Evolutionary conservation across 2,888 invertebrate genomes (phyloP), one percentile per base, ranked within the genome.

Genomic region (Diarsia dahlii): DNA sequence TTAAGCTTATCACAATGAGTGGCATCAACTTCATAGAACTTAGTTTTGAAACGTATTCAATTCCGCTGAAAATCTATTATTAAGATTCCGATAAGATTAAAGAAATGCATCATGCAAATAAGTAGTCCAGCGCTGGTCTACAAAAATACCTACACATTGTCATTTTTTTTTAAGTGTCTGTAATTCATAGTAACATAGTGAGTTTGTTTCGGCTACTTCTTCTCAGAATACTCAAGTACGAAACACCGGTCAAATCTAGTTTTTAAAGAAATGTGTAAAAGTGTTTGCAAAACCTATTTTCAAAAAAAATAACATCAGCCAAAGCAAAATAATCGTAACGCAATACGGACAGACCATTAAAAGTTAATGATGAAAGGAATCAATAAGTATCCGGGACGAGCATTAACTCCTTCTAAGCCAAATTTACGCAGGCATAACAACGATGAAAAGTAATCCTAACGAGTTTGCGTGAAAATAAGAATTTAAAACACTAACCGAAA

Each of bases 291-390:
- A 39, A 39, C 39, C 39, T 39, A 39, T 39, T 39, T 8, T 0
- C 39, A 39, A 39, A 39, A 8, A 8, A 1, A 39, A 39, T 8
- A 39, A 8, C 8, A 39, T 39, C 6, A 58, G n/a, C n/a, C n/a
- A 68, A 71, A 71, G 71, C 39, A 72, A 69, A 54, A 64, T 50
- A 72, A 77, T 18, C 12, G 69, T 62, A 76, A 74, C 50, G 68
- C n/a, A 74, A 79, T 63, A 68, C 34, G 23, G 77, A 45, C 70
- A 45, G 20, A 66, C 48, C 73, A 81, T 79, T 74, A 71, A 71
- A 66, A 60, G 56, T 68, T 74, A 78, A 72, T 74, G 34, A 82
- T 66, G n/a, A n/a, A 45, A 28, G 46, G 69, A 62, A 76, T 75
- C 63, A 75, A 74, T 81, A 78, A 48, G 34, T 10, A 74, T 48